Base-by-base conservation (phyloP, 2,113 vertebrate genomes). In the Ptilorrhoa leucosticta region DNA sequence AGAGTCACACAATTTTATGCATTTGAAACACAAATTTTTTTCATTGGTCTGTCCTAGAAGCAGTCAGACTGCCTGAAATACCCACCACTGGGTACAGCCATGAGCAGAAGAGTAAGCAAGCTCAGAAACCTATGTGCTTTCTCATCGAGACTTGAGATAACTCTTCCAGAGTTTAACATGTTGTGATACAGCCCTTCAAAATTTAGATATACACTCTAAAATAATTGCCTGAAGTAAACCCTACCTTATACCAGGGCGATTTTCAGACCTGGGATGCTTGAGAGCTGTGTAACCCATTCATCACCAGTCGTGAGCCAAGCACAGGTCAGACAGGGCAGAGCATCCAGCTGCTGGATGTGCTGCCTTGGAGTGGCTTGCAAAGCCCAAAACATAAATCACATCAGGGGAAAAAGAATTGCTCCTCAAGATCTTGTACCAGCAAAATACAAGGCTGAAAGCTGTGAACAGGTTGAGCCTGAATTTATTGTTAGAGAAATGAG, bases 41-140 rank as follows among this genome's bases (percentile, higher is more conserved):
- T 42, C 39, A 21, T 39, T 35, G 13, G 2, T n/a, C 37, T 70
- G 19, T 53, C 19, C 35, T 37, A 64, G 33, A 64, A 82, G 42
- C 11, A 3, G 37, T 75, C 6, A 35, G 39, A 8, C 16, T 89
- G 9, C 15, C 39, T 75, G 44, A 93, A 77, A 79, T 10, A 56
- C 3, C 14, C 11, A 35, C 16, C 0, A 6, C 0, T 47, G 4
- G 1, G 18, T 42, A 27, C 28, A 76, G 30, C 20, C 9, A 3
- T 8, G 14, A 90, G 48, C 15, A 60, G 68, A 54, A 72, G 13
- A 23, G 2, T 60, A 56, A 89, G 39, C 31, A 77, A 81, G 6
- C 14, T 53, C 63, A 50, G 12, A 76, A 63, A 47, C 8, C 7
- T 39, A 13, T 4, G 11, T 64, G 22, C 15, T 86, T 80, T 68